Evolutionary conservation across 2,113 vertebrate species (phyloP), one percentile per base, ranked within the genome.

Genomic region (Dascyllus trimaculatus): DNA sequence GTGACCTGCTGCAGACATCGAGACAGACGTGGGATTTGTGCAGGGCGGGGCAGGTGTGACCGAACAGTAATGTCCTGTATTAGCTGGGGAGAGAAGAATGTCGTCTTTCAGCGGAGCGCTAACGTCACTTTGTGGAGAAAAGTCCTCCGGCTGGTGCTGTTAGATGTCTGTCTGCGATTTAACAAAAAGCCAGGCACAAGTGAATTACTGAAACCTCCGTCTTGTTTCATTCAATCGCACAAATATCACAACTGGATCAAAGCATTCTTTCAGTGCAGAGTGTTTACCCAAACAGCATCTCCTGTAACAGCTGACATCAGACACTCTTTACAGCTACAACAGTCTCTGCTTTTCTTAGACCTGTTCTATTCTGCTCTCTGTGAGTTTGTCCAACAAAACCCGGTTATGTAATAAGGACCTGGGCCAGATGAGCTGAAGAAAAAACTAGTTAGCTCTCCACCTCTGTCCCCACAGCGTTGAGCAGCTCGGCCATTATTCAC

Each of bases 31-130:
- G 75, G 75, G 81, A 63, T 83, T 85, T 84, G 48, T 32, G 18
- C 58, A 60, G 69, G 91, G 90, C 54, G 86, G 89, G 77, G 82
- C 82, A 82, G 78, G 81, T 88, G 82, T 85, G 84, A 83, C 86
- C 17, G 4, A 87, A 86, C 83, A 88, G 78, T 62, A 69, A 90
- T 32, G 85, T 80, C 77, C 71, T 90, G 61, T 79, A 71, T 81
- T 78, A 87, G 75, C 83, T 4, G 58, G 78, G 69, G 3, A 35
- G 76, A 71, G 72, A 88, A 89, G 84, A 91, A 91, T 89, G 86
- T 82, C 2, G 48, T 74, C 89, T 89, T 89, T 91, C 49, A 87
- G 87, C 80, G 8, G 61, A 68, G 75, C 21, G 9, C 45, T 62
- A 54, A 87, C 75, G 61, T 89, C 82, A 61, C 81, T 72, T 9